A percentile compares a stretch with the other conserved stretches of the same genome.
These are phyloP conservation scores for Apamea monoglypha DNA, from an alignment of 2,888 invertebrate species.

Conservation along the genomic window DNA sequence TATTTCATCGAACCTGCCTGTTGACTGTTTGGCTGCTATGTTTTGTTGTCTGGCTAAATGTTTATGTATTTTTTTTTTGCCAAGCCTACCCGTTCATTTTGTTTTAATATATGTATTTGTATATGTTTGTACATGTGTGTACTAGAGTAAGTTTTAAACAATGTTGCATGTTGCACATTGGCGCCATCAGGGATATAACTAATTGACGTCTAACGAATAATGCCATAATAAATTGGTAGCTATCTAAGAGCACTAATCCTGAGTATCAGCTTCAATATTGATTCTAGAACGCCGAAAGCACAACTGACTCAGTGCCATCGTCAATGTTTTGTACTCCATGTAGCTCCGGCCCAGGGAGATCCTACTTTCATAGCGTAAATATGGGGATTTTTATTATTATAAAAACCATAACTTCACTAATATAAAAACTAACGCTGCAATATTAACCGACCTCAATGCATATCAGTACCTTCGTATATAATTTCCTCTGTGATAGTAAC, in stretches of 20 bases:
- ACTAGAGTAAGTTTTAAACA: constrained; percentile 29
- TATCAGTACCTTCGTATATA: constrained; percentile 27
- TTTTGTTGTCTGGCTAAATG: constrained; percentile 39
- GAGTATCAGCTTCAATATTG: constrained; percentile 75
- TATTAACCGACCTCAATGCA: constrained; percentile 49
- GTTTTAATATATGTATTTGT: constrained; percentile 33
- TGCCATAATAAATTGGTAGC: constrained; percentile 26
- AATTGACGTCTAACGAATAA: constrained; percentile 44
- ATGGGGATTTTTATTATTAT: constrained; percentile 76
- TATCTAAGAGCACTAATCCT: constrained; percentile 66
- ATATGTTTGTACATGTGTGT: too few relatives aligned
- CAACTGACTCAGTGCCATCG: constrained; percentile 83
- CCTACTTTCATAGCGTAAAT: constrained; percentile 89
- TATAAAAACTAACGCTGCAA: constrained; percentile 52
- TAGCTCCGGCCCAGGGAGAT: constrained; percentile 82
- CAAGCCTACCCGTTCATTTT: background rate
- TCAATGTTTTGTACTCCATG: constrained; percentile 88
- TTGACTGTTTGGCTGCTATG: constrained; percentile 18
- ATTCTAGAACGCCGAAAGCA: constrained; percentile 82
- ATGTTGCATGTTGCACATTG: constrained; percentile 51
- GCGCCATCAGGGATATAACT: constrained; percentile 12
- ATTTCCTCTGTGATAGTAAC: constrained; percentile 45
- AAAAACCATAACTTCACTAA: constrained; percentile 49
- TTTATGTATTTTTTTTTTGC: constrained; percentile 5
- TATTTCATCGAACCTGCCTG: background rate